Conservation (phyloP, 2,797 vertebrate species). For the Lepilemur ruficaudatus region DNA sequence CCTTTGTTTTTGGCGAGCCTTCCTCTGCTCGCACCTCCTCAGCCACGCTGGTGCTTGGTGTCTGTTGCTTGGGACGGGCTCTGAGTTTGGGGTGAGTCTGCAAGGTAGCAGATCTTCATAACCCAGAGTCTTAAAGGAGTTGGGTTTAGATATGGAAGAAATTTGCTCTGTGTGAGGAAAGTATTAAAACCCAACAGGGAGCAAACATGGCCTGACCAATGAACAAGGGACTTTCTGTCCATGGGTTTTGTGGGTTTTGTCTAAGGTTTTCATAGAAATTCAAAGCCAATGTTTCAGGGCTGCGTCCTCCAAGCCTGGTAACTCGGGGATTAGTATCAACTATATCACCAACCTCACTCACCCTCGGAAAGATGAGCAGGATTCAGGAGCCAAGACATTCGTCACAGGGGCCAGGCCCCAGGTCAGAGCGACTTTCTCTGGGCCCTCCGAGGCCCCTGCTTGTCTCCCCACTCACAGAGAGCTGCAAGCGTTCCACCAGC, state of each 20-base stretch:
- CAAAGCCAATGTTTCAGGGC: not conserved
- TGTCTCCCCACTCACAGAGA: no score
- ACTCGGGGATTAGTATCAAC: not conserved
- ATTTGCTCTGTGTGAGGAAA: not conserved
- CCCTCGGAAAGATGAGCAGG: not conserved
- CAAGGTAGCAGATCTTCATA: not conserved
- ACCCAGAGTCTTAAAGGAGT: not conserved
- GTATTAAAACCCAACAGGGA: not conserved
- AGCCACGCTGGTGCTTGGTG: rapidly evolving
- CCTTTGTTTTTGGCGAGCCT: not conserved
- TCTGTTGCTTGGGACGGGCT: not conserved
- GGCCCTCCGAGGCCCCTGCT: not conserved
- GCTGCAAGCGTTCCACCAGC: rapidly evolving
- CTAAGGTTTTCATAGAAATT: not conserved
- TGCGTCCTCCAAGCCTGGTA: not conserved
- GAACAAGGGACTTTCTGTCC: not conserved
- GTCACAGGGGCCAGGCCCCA: not conserved
- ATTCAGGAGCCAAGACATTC: not conserved
- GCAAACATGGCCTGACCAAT: not conserved
- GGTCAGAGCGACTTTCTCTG: rapidly evolving
- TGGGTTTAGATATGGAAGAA: not conserved
- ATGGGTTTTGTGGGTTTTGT: not conserved
- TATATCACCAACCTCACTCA: not conserved
- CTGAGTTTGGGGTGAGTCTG: not conserved
- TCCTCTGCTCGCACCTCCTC: not conserved